Evolutionary conservation across 1,140 invertebrate genomes (phyloP).

Genomic region (Sinella curviseta): DNA sequence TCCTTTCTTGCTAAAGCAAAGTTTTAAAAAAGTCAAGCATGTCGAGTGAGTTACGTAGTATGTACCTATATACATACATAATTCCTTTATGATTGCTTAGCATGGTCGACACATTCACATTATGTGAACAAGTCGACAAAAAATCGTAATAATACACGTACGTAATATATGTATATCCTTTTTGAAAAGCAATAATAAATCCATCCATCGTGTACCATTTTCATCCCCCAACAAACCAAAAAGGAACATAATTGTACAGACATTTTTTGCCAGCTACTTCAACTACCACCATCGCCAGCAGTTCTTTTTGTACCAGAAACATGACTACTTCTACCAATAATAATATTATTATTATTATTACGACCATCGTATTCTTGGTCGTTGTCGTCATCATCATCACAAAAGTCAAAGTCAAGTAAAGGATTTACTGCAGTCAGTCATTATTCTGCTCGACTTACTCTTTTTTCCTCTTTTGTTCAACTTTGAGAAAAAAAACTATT

Average conservation of each 20-base stretch:
- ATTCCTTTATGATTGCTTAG: no score
- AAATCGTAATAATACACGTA: neutral
- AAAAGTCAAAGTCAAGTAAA: no score
- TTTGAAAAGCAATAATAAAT: conserved; percentile 19
- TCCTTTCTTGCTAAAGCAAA: neutral
- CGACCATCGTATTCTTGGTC: no score
- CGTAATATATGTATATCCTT: neutral
- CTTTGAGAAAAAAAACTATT: no score
- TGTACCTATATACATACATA: neutral
- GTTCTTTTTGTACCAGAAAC: no score
- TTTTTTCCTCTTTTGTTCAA: neutral
- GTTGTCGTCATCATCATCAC: no score
- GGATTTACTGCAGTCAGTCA: neutral
- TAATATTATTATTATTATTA: no score
- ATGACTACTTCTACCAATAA: no score
- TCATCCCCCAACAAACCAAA: neutral
- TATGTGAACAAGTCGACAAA: neutral
- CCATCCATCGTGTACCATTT: conserved; percentile 16
- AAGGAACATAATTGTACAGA: neutral
- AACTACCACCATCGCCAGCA: no score
- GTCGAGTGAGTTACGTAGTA: neutral
- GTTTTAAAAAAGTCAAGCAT: conserved; percentile 23
- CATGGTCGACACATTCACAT: no score
- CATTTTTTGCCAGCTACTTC: no score
- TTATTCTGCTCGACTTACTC: neutral